A percentile compares a stretch with the other conserved stretches of the same genome.
Conservation (phyloP, 2,113 vertebrate species). For the Limnothrissa miodon region DNA sequence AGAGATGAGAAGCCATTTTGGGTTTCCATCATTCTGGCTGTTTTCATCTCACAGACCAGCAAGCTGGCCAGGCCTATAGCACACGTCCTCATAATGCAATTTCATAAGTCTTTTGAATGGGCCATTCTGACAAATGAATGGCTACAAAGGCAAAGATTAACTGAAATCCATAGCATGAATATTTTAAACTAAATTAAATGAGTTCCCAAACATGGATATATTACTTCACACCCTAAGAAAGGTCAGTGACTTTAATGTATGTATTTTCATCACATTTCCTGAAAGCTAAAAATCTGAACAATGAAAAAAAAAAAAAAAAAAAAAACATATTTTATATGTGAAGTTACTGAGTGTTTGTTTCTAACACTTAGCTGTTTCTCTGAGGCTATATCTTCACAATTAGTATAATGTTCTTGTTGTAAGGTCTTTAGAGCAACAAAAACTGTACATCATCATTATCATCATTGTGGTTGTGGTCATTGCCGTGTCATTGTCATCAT, state of each 20-base stretch:
- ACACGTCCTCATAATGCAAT: not conserved
- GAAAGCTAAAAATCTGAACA: not conserved
- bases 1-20: slow-evolving; percentile 25
- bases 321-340: not conserved
- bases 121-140: not conserved
- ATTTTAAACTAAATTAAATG: not conserved
- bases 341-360: not conserved
- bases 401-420: not conserved
- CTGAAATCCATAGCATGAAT: slow-evolving; percentile 1
- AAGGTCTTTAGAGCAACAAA: not conserved
- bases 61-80: not conserved
- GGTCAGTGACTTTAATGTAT: not conserved
- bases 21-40: slow-evolving; percentile 16
- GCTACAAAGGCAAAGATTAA: not conserved
- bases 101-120: slow-evolving; percentile 23
- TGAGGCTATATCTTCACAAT: not conserved
- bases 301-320: not conserved
- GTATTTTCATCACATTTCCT: not conserved
- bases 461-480: no score
- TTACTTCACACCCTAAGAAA: not conserved
- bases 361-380: not conserved
- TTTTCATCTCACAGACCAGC: slow-evolving; percentile 23
- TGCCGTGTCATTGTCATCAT: not conserved
- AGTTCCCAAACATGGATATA: not conserved
- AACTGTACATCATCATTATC: not conserved